Evolutionary conservation across 1,140 invertebrate genomes (phyloP).

Genomic region (Triops cancriformis): DNA sequence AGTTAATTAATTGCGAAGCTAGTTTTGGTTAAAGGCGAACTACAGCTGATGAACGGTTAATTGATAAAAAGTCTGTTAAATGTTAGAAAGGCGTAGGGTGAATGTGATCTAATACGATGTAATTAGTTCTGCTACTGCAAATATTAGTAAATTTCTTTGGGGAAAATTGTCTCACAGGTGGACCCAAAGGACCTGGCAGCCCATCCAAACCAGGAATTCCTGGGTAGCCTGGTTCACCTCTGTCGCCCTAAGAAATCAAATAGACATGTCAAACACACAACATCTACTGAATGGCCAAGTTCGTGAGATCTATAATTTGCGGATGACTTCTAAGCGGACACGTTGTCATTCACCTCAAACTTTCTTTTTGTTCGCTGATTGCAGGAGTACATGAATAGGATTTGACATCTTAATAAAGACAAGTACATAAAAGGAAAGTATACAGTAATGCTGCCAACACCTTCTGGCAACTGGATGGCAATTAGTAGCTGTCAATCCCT

Average conservation of each 20-base stretch:
- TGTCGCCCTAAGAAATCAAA: constrained; percentile 37
- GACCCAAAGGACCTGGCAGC: constrained; percentile 39
- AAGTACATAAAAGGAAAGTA: no score
- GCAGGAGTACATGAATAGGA: no score
- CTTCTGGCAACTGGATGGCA: no score
- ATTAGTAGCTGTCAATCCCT: no score
- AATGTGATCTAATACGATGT: not conserved
- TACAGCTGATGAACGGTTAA: not conserved
- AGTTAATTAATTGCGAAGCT: no score
- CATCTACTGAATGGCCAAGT: not conserved
- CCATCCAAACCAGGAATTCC: constrained; percentile 40
- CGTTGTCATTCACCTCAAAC: no score
- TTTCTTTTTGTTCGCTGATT: no score
- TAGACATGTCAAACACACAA: not conserved
- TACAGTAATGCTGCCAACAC: no score
- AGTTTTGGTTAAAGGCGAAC: constrained; percentile 13
- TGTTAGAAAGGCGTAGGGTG: not conserved
- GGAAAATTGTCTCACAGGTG: constrained; percentile 39
- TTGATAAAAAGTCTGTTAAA: constrained; percentile 8
- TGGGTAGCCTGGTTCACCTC: constrained; percentile 40
- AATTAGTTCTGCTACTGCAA: constrained; percentile 11
- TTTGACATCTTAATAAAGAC: no score
- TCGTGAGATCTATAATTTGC: not conserved
- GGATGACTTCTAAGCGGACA: no score
- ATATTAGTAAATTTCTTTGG: not conserved